Base-by-base conservation (phyloP, 1,140 invertebrate species). In the Lordiphosa collinella region DNA sequence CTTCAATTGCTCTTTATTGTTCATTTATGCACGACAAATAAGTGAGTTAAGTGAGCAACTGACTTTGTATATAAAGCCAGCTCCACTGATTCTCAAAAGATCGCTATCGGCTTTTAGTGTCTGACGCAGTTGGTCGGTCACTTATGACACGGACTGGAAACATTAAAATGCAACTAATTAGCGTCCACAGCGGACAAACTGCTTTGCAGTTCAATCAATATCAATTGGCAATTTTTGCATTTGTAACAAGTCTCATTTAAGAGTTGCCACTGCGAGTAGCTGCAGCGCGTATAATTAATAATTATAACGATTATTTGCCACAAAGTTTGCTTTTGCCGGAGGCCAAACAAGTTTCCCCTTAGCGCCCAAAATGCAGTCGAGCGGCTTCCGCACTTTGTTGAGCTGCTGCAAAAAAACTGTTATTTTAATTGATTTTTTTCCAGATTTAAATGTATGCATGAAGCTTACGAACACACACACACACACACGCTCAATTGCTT, bases 111-210 rank as follows among this genome's bases (percentile, higher is more conserved):
- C 43, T 55, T 29, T 50, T 12, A 16, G 22, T 35, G 18, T 57
- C 34, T 60, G 54, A 65, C 46, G 48, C 68, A 41, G 25, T 58
- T 41, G 53, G 67, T 65, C 52, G 58, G 44, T 62, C 70, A 62
- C 57, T 71, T 68, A 47, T 63, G 71, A 62, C 25, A 29, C 25
- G 7, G 25, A 58, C 52, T 29, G 71, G 76, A 52, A 69, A 69
- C 53, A 63, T 25, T 25, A 73, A 82, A 72, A 84, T 78, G 80
- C 62, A 84, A 85, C 78, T 84, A 84, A 84, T 84, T 84, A 84
- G 78, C 78, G 48, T 51, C 60, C 38, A 43, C 36, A 64, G 55
- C 53, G 44, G 12, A 34, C 43, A 41, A 35, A 47, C 66, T 43
- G 50, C 25, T 76, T 58, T 60, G 72, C 78, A 84, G 58, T 73